Percentiles rank a stretch among this genome's conserved stretches.
Conservation (phyloP, 2,888 invertebrate species). For the Cheilosia grossa region DNA sequence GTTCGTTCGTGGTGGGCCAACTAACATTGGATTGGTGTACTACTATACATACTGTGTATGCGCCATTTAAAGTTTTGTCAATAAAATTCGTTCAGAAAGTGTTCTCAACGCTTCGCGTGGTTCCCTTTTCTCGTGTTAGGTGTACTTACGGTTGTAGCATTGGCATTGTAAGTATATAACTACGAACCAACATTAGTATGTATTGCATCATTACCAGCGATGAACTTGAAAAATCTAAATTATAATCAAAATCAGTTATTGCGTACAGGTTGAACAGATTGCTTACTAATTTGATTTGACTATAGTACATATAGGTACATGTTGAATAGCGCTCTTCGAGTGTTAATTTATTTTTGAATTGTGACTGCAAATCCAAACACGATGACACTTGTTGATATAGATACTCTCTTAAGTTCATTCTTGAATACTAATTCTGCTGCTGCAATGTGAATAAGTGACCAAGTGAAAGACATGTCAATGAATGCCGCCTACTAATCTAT, state of each 20-base stretch:
- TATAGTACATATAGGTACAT: no score
- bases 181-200: slow-evolving; percentile 19
- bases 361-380: slow-evolving; percentile 39
- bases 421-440: slow-evolving; percentile 54
- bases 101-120: slow-evolving; percentile 12
- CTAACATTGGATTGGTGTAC: slow-evolving; percentile 21
- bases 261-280: slow-evolving; percentile 39
- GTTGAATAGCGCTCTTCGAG: background rate
- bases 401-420: slow-evolving; percentile 29
- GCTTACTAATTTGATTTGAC: slow-evolving; percentile 56
- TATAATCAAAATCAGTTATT: slow-evolving; percentile 32
- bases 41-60: background rate
- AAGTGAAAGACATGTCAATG: background rate
- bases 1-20: slow-evolving; percentile 5
- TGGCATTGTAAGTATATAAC: slow-evolving; percentile 46
- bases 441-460: slow-evolving; percentile 5
- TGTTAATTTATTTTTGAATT: slow-evolving; percentile 36
- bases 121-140: slow-evolving; percentile 20
- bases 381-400: slow-evolving; percentile 57
- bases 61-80: slow-evolving; percentile 63
- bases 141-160: slow-evolving; percentile 24
- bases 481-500: slow-evolving; percentile 6
- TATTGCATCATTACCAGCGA: slow-evolving; percentile 39
- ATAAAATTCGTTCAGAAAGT: slow-evolving; percentile 46
- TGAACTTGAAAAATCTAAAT: slow-evolving; percentile 42